Conservation (phyloP, 2,113 vertebrate genomes). For the Archocentrus centrarchus region DNA sequence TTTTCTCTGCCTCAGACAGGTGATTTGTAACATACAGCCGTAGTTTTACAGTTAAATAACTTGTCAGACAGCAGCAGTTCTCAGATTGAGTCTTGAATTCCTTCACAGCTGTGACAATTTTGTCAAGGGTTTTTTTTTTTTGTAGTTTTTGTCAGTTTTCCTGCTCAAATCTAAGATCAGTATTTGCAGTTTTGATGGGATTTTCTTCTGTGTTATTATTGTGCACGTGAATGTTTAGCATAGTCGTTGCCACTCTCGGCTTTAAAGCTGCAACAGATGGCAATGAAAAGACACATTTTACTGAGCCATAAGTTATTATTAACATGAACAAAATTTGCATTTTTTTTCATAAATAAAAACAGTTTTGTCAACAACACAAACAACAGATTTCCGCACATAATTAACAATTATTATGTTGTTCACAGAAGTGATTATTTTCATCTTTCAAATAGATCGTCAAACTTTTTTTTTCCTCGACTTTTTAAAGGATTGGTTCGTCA, state of each 20-base stretch:
- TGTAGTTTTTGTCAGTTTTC: neutral
- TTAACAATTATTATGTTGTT: neutral
- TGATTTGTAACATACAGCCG: neutral
- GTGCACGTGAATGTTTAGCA: neutral
- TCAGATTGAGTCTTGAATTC: neutral
- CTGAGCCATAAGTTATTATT: neutral
- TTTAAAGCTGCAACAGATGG: neutral
- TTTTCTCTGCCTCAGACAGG: neutral
- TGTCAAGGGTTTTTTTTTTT: no score
- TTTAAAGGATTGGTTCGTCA: no score
- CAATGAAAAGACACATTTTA: neutral
- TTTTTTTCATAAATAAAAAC: neutral
- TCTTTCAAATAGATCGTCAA: no score
- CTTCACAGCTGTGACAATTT: neutral
- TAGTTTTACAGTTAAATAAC: conserved; percentile 6
- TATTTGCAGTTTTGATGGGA: neutral
- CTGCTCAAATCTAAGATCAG: neutral
- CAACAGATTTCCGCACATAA: neutral
- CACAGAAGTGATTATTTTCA: neutral
- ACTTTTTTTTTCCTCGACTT: no score
- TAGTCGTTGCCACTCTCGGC: neutral
- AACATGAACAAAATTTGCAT: neutral
- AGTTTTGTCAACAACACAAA: neutral
- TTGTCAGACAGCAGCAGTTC: neutral
- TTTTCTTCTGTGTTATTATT: neutral